Evolutionary conservation across 1,140 invertebrate genomes (phyloP).

Genomic region (Drosophila virilis): DNA sequence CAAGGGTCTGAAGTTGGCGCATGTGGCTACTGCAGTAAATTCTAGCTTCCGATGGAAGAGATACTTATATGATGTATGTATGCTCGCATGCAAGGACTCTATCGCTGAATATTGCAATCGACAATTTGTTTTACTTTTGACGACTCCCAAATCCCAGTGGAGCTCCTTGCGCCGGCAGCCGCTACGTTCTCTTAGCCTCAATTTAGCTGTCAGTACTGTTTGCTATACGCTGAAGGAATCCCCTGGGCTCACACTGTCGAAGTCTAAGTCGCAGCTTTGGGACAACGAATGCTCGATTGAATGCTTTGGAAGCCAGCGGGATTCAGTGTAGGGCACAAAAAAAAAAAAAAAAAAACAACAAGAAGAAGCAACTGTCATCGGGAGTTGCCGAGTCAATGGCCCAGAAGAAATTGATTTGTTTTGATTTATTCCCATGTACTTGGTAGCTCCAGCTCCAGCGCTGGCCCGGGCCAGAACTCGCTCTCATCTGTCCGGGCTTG

Average conservation of each 20-base stretch:
- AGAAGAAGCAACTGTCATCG: slow-evolving; percentile 51
- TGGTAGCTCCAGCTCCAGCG: slow-evolving; percentile 5
- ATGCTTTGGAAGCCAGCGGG: slow-evolving; percentile 5
- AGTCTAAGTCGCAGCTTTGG: slow-evolving; percentile 11
- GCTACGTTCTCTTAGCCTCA: slow-evolving; percentile 44
- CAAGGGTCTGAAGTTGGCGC: background rate
- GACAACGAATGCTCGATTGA: slow-evolving; percentile 31
- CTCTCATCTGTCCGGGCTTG: background rate
- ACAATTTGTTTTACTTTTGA: slow-evolving; percentile 33
- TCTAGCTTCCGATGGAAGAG: background rate
- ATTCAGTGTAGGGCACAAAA: slow-evolving; percentile 2
- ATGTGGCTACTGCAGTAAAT: background rate
- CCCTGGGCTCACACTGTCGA: slow-evolving; percentile 20
- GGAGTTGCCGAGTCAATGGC: slow-evolving; percentile 55
- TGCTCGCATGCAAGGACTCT: background rate
- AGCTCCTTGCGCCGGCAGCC: slow-evolving; percentile 2
- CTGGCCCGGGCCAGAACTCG: background rate
- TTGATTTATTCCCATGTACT: slow-evolving; percentile 59
- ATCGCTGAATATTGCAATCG: slow-evolving; percentile 15
- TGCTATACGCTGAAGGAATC: slow-evolving; percentile 7
- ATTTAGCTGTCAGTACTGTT: slow-evolving; percentile 58
- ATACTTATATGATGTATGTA: background rate
- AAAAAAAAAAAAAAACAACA: background rate
- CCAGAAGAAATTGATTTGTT: slow-evolving; percentile 68
- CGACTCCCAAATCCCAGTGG: slow-evolving; percentile 20